phyloP scores from a whole-genome alignment of 2,888 invertebrate genomes.

The Dioctria rufipes region DNA sequence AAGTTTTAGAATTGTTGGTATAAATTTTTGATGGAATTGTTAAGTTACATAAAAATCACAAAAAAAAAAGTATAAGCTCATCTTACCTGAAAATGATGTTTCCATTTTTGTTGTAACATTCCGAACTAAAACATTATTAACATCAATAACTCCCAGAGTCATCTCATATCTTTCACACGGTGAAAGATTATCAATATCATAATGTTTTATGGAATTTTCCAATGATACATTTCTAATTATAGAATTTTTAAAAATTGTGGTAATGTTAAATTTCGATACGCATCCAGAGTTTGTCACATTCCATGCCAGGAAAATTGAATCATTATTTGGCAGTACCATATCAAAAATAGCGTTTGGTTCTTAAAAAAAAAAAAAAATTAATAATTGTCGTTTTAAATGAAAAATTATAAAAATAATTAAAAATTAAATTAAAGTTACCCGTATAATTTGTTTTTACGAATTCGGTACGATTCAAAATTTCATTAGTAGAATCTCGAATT shows the following conservation, averaged over 20 bases:
- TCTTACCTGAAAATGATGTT: slow-evolving; percentile 44
- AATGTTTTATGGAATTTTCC: slow-evolving; percentile 3
- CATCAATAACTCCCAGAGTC: slow-evolving; percentile 12
- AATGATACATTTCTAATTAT: slow-evolving; percentile 8
- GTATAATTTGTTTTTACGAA: slow-evolving; percentile 18
- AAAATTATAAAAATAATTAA: background rate
- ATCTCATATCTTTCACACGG: slow-evolving; percentile 29
- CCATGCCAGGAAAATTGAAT: slow-evolving; percentile 33
- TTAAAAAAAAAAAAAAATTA: background rate
- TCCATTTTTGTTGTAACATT: slow-evolving; percentile 19
- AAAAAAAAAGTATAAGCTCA: no score
- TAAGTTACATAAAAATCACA: no score
- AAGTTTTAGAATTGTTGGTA: no score
- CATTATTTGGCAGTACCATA: slow-evolving; percentile 36
- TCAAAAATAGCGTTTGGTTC: slow-evolving; percentile 23
- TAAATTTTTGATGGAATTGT: no score
- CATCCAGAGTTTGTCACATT: slow-evolving; percentile 21
- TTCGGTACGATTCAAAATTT: background rate
- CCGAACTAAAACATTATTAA: slow-evolving; percentile 16
- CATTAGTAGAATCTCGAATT: background rate
- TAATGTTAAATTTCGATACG: slow-evolving; percentile 27
- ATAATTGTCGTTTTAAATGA: background rate
- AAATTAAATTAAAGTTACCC: background rate
- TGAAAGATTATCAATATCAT: background rate
- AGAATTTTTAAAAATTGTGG: background rate